Evolutionary conservation across 1,140 invertebrate species (phyloP).

Genomic region (Laupala kohalensis): DNA sequence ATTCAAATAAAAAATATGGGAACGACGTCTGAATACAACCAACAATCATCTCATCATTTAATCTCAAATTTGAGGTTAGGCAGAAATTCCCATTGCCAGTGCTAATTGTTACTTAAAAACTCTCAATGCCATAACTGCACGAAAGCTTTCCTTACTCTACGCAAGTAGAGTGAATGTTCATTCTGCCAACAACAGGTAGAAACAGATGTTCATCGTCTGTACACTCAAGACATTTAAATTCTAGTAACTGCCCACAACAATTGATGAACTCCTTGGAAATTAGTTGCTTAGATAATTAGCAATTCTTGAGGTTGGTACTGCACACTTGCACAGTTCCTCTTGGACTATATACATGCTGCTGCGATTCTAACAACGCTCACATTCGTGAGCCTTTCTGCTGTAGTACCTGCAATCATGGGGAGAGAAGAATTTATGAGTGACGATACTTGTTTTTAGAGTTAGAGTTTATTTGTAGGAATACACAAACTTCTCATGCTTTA

Average conservation of each 20-base stretch:
- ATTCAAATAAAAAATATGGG: too few species aligned
- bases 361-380: slow-evolving; percentile 33
- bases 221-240: too few species aligned
- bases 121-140: background rate
- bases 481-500: too few species aligned
- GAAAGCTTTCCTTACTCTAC: too few species aligned
- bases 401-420: slow-evolving; percentile 46
- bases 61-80: too few species aligned
- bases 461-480: too few species aligned
- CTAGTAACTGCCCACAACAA: background rate
- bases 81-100: too few species aligned
- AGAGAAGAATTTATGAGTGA: too few species aligned
- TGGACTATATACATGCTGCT: background rate
- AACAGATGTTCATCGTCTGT: too few species aligned
- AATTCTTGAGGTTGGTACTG: background rate
- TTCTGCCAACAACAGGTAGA: too few species aligned
- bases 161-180: background rate
- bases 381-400: slow-evolving; percentile 83
- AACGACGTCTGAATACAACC: background rate
- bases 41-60: background rate
- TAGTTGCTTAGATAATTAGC: background rate
- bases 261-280: background rate
- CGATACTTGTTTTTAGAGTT: too few species aligned
- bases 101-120: background rate
- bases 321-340: background rate